Evolutionary conservation across 2,888 invertebrate species (phyloP).

Genomic region (Tryphoninae sp.): DNA sequence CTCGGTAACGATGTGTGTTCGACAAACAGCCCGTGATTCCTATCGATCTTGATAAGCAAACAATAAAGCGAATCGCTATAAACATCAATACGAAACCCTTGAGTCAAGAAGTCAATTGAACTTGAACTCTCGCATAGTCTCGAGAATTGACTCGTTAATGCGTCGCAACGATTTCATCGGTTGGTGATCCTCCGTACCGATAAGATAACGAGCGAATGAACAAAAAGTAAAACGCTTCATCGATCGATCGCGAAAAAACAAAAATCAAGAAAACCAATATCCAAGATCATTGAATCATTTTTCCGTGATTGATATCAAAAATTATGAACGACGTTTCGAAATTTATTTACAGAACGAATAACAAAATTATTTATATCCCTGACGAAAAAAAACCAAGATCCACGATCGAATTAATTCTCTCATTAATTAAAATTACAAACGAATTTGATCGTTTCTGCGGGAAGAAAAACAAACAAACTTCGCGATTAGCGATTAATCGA

Average conservation of each 20-base stretch:
- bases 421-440: not conserved
- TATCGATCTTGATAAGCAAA: conserved; percentile 17
- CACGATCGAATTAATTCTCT: not conserved
- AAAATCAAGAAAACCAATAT: not conserved
- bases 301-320: not conserved
- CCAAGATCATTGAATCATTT: not conserved
- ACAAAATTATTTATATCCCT: not conserved
- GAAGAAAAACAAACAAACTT: conserved; percentile 7
- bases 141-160: conserved; percentile 16
- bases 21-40: not conserved
- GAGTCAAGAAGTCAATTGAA: conserved; percentile 5
- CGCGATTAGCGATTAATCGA: conserved; percentile 16
- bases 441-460: not conserved
- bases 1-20: not conserved
- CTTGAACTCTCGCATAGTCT: conserved; percentile 7
- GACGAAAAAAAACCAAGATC: not conserved
- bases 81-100: not conserved
- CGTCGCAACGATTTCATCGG: not conserved
- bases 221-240: not conserved
- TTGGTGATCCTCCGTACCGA: not conserved
- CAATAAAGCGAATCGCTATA: not conserved
- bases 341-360: not conserved
- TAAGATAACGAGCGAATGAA: not conserved
- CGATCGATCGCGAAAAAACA: not conserved
- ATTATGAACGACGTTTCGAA: not conserved